Evolutionary conservation across 2,113 vertebrate genomes (phyloP).

Genomic region (Odocoileus hemionus): DNA sequence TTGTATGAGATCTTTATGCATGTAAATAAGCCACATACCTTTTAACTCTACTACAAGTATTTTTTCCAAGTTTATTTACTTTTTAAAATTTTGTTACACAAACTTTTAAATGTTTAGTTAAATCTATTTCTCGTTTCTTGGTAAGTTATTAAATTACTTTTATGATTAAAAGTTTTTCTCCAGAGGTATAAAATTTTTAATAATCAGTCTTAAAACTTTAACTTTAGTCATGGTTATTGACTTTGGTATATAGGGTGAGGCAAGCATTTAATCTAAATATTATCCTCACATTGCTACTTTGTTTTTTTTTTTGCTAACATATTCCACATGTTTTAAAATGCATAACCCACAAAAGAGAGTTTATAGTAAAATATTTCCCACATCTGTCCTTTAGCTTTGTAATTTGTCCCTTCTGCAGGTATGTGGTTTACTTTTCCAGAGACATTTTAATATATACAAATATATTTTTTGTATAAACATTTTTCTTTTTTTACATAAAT

Average conservation of each 20-base stretch:
- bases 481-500: background rate
- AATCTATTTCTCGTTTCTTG: background rate
- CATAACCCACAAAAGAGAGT: background rate
- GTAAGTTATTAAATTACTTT: conserved; percentile 8
- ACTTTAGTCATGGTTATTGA: background rate
- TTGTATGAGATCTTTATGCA: background rate
- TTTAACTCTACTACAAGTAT: background rate
- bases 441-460: background rate
- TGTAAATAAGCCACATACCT: background rate
- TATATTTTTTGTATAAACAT: too few species aligned
- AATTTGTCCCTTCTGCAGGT: background rate
- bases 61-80: background rate
- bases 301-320: background rate
- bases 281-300: background rate
- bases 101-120: background rate
- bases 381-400: background rate
- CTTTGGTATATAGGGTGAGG: background rate
- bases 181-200: background rate
- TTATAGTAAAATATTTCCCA: background rate
- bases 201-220: conserved; percentile 9
- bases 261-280: background rate
- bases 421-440: background rate
- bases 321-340: background rate
- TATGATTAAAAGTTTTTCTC: conserved; percentile 14
- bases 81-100: background rate